Percentiles rank a stretch among this genome's conserved stretches.
Conservation (phyloP, 2,888 invertebrate species). For the Strigamia transsilvanica region DNA sequence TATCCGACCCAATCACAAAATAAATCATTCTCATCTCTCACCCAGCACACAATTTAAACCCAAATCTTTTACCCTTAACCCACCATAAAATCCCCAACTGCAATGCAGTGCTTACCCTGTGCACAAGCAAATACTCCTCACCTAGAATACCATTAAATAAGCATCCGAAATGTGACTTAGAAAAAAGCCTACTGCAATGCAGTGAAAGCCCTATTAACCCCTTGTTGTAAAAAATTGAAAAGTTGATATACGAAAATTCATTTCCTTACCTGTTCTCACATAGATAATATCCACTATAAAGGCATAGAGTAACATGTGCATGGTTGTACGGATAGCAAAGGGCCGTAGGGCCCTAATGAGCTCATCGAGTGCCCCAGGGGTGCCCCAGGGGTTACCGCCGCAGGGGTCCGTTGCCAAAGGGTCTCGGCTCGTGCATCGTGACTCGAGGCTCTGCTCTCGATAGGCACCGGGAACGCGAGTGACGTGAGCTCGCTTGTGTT, state of each 20-base stretch:
- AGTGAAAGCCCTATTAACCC: neutral
- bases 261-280: constrained; percentile 56
- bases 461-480: constrained; percentile 30
- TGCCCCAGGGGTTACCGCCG: constrained; percentile 30
- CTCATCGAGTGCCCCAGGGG: constrained; percentile 26
- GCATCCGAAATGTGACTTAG: neutral
- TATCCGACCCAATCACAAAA: neutral
- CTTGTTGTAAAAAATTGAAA: neutral
- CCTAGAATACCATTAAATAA: neutral
- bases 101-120: constrained; percentile 10
- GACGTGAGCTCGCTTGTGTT: constrained; percentile 21
- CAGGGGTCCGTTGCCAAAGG: constrained; percentile 30
- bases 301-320: constrained; percentile 57
- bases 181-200: constrained; percentile 29
- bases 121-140: neutral
- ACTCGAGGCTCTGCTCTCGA: constrained; percentile 18
- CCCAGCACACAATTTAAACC: neutral
- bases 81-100: constrained; percentile 8
- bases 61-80: constrained; percentile 13
- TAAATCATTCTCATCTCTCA: neutral
- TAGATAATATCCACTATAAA: constrained; percentile 56
- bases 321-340: constrained; percentile 53
- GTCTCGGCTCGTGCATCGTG: constrained; percentile 26
- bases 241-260: neutral
- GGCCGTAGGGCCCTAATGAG: constrained; percentile 30